Percentiles rank a stretch among this genome's conserved stretches.
Conservation (phyloP, 2,797 vertebrate species). For the Neoniphon sammara region DNA sequence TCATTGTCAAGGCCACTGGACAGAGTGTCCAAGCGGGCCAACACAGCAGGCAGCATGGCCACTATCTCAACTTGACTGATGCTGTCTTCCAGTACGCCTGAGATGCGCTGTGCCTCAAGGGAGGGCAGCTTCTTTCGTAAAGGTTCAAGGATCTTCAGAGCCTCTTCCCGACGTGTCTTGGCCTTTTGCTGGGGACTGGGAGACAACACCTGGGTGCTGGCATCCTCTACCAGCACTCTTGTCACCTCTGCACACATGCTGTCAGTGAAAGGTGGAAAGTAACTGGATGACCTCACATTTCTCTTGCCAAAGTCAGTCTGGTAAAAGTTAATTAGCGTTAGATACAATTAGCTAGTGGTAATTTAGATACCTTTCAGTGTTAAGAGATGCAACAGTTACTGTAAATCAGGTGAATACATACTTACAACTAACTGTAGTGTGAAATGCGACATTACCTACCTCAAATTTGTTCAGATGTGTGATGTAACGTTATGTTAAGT, state of each 20-base stretch:
- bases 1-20: constrained; percentile 58
- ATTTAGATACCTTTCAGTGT: too few species aligned
- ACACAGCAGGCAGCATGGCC: constrained; percentile 73
- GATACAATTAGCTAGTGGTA: too few species aligned
- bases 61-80: constrained; percentile 82
- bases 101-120: constrained; percentile 80
- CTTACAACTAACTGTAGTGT: too few species aligned
- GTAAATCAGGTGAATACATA: too few species aligned
- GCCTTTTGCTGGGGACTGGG: constrained; percentile 34
- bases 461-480: too few species aligned
- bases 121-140: constrained; percentile 71
- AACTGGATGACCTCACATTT: too few species aligned
- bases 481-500: too few species aligned
- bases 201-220: constrained; percentile 1
- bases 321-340: too few species aligned
- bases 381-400: too few species aligned
- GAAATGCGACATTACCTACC: too few species aligned
- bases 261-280: constrained; percentile 9
- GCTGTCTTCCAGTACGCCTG: constrained; percentile 83
- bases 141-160: constrained; percentile 49
- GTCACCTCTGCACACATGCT: constrained; percentile 53
- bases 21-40: constrained; percentile 20
- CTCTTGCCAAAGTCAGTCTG: too few species aligned
- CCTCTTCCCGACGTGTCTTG: constrained; percentile 44
- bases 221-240: neutral